Evolutionary conservation across 2,113 vertebrate species (phyloP).

Genomic region (Dipodomys stephensi): DNA sequence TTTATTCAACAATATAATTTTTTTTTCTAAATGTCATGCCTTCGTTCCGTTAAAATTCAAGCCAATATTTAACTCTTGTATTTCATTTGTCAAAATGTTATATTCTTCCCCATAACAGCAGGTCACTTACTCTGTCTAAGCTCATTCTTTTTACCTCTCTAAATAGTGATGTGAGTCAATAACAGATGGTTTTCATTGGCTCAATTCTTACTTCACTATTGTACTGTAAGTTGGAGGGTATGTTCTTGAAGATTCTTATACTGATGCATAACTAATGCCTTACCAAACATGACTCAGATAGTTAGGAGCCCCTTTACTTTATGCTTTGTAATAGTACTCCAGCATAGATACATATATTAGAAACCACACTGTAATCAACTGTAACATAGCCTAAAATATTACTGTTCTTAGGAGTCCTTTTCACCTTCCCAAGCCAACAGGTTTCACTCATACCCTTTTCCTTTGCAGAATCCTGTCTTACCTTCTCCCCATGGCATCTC

Average conservation of each 20-base stretch:
- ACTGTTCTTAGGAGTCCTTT: neutral
- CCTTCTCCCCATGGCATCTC: neutral
- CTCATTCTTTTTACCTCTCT: neutral
- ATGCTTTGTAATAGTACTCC: neutral
- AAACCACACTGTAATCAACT: neutral
- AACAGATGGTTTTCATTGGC: neutral
- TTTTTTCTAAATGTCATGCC: neutral
- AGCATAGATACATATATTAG: neutral
- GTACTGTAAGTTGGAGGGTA: neutral
- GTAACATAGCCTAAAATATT: neutral
- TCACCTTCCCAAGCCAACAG: neutral
- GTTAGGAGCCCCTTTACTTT: neutral
- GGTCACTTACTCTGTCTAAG: neutral
- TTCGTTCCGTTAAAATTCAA: neutral
- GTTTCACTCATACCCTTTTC: neutral
- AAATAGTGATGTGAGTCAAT: neutral
- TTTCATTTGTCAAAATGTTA: neutral
- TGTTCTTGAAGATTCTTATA: neutral
- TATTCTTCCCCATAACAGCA: neutral
- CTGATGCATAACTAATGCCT: neutral
- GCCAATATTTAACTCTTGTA: neutral
- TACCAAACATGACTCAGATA: neutral
- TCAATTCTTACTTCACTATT: slow-evolving; percentile 7
- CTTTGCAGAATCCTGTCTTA: neutral
- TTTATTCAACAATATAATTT: neutral